These are phyloP conservation scores for Stichodactyla helianthus DNA, from an alignment of 64 coral and sea anemone genomes.

Conservation along the genomic window DNA sequence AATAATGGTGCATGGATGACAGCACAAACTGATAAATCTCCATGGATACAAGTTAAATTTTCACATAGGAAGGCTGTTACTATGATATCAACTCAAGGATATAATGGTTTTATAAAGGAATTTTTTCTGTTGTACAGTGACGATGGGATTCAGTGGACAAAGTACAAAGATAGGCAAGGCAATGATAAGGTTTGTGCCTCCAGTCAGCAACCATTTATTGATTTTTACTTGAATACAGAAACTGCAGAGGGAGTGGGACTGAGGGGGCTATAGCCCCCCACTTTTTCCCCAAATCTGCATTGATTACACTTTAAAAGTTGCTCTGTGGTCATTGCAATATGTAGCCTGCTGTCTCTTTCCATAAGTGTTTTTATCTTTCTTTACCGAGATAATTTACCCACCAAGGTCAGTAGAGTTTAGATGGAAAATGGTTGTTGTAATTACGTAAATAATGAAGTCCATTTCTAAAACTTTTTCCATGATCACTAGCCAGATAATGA, in stretches of 20 bases:
- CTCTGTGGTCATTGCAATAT: no score
- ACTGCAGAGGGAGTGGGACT: no score
- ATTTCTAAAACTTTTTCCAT: not conserved
- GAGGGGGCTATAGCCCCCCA: no score
- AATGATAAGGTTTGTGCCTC: not conserved
- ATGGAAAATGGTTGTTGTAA: not conserved
- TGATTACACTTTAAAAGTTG: no score
- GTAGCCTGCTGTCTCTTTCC: not conserved
- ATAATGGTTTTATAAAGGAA: not conserved
- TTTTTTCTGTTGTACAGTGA: conserved; percentile 26
- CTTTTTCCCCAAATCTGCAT: no score
- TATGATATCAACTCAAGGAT: conserved; percentile 36
- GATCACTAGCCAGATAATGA: not conserved
- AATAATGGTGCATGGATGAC: conserved; percentile 40
- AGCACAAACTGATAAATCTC: not conserved
- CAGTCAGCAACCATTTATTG: no score
- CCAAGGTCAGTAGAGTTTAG: not conserved
- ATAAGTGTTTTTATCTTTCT: not conserved
- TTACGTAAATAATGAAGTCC: not conserved
- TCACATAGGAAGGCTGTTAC: not conserved
- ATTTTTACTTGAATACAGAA: no score
- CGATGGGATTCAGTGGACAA: conserved; percentile 14
- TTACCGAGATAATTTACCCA: not conserved
- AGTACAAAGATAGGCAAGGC: conserved; percentile 21
- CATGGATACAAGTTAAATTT: conserved; percentile 47